Conservation (phyloP, 2,113 vertebrate genomes). For the Naja naja region DNA sequence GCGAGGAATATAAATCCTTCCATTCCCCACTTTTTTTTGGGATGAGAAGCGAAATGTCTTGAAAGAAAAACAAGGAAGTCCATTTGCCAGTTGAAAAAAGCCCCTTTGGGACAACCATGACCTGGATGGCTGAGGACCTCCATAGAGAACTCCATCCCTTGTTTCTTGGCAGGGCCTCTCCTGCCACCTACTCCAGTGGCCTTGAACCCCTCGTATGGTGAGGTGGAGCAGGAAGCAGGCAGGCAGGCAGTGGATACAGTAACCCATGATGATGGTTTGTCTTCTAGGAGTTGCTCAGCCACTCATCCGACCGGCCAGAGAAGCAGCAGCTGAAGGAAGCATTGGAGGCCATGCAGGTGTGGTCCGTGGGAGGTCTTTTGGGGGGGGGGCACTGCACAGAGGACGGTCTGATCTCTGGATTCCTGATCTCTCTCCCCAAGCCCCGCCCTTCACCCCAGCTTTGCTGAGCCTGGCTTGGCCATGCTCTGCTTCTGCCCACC, state of each 20-base stretch:
- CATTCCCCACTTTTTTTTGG: too few relatives aligned
- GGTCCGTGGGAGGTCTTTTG: neutral
- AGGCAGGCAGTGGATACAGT: neutral
- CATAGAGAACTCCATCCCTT: neutral
- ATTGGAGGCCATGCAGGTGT: conserved; percentile 95
- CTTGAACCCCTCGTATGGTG: neutral
- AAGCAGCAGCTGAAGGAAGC: conserved; percentile 92
- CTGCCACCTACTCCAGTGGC: neutral
- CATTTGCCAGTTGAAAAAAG: too few relatives aligned
- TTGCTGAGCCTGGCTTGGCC: neutral
- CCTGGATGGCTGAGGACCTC: too few relatives aligned
- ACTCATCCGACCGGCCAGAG: conserved; percentile 87
- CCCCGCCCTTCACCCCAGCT: neutral
- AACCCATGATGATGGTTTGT: neutral
- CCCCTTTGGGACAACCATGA: too few relatives aligned
- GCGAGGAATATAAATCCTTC: too few relatives aligned
- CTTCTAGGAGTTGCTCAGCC: conserved; percentile 88
- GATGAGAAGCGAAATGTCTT: too few relatives aligned
- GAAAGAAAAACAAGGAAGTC: too few relatives aligned
- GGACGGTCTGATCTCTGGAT: too few relatives aligned
- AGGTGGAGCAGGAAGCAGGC: neutral
- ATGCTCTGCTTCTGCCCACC: neutral
- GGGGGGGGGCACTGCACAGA: neutral
- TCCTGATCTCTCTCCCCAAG: too few relatives aligned
- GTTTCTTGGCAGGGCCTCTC: neutral